Evolutionary conservation across 2,797 vertebrate genomes (phyloP).

Genomic region (Parauchenoglanis ngamensis): DNA sequence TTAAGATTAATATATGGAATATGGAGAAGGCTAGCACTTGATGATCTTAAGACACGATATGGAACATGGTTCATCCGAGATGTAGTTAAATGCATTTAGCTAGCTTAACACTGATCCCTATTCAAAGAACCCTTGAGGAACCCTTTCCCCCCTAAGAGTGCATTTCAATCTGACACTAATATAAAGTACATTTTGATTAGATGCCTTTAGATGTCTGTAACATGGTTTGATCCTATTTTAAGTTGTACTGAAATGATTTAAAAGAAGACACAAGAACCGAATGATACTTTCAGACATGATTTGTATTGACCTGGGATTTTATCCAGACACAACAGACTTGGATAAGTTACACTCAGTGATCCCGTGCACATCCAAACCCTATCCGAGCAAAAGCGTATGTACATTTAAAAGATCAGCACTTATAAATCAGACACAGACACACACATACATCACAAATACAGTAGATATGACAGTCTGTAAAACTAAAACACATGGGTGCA

Average conservation of each 20-base stretch:
- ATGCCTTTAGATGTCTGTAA: not conserved
- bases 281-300: slow-evolving; percentile 4
- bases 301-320: slow-evolving; percentile 36
- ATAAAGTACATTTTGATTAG: not conserved
- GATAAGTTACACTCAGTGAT: slow-evolving; percentile 16
- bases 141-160: not conserved
- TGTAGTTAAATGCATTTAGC: not conserved
- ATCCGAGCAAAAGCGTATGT: not conserved
- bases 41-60: not conserved
- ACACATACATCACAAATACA: slow-evolving; percentile 34
- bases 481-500: not conserved
- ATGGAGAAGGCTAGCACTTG: not conserved
- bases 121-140: not conserved
- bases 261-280: slow-evolving; percentile 2
- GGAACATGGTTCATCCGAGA: not conserved
- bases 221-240: not conserved
- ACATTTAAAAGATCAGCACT: slow-evolving; percentile 15
- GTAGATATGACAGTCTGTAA: slow-evolving; percentile 28
- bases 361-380: not conserved
- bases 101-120: not conserved
- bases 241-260: not conserved
- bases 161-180: not conserved
- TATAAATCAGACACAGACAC: slow-evolving; percentile 10
- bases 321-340: slow-evolving; percentile 17
- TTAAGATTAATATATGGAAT: not conserved